These are phyloP conservation scores for Pseudolaguvia tuberculata DNA, from an alignment of 2,113 vertebrate species.

Conservation along the genomic window DNA sequence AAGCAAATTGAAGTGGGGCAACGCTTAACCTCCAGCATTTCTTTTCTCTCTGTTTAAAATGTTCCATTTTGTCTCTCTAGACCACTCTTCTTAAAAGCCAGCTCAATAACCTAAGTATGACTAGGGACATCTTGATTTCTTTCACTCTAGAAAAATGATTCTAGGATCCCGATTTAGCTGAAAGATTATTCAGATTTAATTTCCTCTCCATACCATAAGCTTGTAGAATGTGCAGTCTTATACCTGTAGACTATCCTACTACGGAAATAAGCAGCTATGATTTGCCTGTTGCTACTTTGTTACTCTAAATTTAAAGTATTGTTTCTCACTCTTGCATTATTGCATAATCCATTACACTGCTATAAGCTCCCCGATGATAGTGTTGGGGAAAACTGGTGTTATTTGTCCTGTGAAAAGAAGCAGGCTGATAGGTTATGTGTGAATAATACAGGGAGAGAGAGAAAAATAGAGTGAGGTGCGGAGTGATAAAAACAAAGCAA, in stretches of 20 bases:
- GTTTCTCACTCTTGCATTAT: slow-evolving; percentile 25
- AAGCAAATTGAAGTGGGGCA: slow-evolving; percentile 32
- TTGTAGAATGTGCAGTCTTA: neutral
- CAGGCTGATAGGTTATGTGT: slow-evolving; percentile 41
- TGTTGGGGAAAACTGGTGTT: slow-evolving; percentile 16
- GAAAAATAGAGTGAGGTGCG: slow-evolving; percentile 49
- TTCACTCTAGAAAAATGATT: neutral
- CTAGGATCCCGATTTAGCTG: neutral
- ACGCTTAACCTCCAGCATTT: slow-evolving; percentile 30
- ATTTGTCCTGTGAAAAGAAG: slow-evolving; percentile 47
- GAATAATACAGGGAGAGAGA: slow-evolving; percentile 29
- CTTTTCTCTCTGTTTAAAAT: neutral
- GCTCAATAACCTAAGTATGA: neutral
- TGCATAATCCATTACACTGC: slow-evolving; percentile 32
- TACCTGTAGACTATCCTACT: neutral
- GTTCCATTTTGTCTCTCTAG: neutral
- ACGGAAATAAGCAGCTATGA: slow-evolving; percentile 31
- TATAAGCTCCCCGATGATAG: slow-evolving; percentile 26
- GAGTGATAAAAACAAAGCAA: slow-evolving; percentile 47
- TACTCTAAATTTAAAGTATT: slow-evolving; percentile 26
- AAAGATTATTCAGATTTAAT: slow-evolving; percentile 9
- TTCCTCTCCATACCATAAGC: slow-evolving; percentile 1
- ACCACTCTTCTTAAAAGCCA: neutral
- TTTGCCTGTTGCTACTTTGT: slow-evolving; percentile 28
- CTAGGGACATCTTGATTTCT: neutral